These are phyloP conservation scores for Xenopus laevis DNA, from an alignment of 2,113 vertebrate species.

Conservation along the genomic window DNA sequence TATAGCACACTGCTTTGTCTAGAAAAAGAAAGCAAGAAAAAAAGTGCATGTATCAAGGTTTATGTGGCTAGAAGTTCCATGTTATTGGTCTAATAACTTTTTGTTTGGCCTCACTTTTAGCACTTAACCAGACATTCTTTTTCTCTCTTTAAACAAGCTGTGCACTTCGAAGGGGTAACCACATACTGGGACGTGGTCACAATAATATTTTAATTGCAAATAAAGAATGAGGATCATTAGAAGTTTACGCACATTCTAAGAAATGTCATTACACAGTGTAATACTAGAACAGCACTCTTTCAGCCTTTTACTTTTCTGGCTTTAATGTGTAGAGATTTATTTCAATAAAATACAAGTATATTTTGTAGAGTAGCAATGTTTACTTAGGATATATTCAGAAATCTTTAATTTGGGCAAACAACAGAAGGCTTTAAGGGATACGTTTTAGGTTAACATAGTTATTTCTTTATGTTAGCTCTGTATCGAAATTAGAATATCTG, in stretches of 20 bases:
- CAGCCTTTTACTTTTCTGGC: neutral
- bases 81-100: constrained; percentile 17
- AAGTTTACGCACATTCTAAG: constrained; percentile 7
- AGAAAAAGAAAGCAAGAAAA: neutral
- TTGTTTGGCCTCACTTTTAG: neutral
- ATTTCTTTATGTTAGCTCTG: too few relatives aligned
- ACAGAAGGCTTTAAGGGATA: too few relatives aligned
- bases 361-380: too few relatives aligned
- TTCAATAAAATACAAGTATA: too few relatives aligned
- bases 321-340: neutral
- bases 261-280: constrained; percentile 1
- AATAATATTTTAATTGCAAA: constrained; percentile 19
- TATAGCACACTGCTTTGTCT: neutral
- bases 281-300: neutral
- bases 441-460: too few relatives aligned
- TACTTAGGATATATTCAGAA: too few relatives aligned
- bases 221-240: constrained; percentile 6
- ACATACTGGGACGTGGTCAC: neutral
- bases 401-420: too few relatives aligned
- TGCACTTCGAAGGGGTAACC: constrained; percentile 17
- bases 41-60: constrained; percentile 16
- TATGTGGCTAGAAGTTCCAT: neutral
- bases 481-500: too few relatives aligned
- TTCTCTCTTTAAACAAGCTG: neutral
- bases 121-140: constrained; percentile 11